Conservation (phyloP, 2,113 vertebrate species). For the Atrichornis clamosus region DNA sequence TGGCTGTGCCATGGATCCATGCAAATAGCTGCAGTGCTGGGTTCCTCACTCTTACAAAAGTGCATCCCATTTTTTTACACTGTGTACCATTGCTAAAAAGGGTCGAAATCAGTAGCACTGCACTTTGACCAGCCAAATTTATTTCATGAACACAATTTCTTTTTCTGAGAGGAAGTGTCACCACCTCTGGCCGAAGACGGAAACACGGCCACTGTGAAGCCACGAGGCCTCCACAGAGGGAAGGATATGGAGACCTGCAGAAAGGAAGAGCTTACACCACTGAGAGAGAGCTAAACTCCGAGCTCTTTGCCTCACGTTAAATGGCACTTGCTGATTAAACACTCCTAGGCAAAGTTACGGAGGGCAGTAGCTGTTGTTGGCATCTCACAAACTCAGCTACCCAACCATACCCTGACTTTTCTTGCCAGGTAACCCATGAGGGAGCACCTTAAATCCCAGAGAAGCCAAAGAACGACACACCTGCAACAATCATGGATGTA, state of each 20-base stretch:
- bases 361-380: background rate
- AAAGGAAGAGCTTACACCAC: background rate
- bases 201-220: fast-evolving
- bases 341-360: background rate
- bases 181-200: background rate
- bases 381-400: background rate
- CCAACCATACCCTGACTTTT: background rate
- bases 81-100: background rate
- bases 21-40: background rate
- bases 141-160: background rate
- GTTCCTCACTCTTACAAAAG: background rate
- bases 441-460: background rate
- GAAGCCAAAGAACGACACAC: background rate
- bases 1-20: background rate
- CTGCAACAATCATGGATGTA: background rate
- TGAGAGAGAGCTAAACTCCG: background rate
- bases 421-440: background rate
- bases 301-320: background rate
- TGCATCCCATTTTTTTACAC: background rate
- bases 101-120: background rate
- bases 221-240: fast-evolving
- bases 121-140: background rate
- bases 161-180: background rate
- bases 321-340: background rate
- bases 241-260: background rate